Percentiles rank a stretch among this genome's conserved stretches.
These are phyloP conservation scores for Luidia sarsii DNA, from an alignment of 53 echinoderm and acorn worm genomes.

Conservation along the genomic window DNA sequence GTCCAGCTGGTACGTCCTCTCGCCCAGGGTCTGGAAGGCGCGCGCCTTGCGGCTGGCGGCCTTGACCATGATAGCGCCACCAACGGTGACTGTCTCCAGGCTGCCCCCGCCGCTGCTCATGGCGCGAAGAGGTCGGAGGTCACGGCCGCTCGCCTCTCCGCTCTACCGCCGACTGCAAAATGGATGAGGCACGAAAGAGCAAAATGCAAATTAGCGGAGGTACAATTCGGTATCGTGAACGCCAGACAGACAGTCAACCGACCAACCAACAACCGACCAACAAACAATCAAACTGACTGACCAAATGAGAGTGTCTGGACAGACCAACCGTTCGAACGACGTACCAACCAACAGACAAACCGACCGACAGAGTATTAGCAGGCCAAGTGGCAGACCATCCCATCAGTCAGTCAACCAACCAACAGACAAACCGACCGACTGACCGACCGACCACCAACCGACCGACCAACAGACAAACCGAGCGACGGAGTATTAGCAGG, in stretches of 20 bases:
- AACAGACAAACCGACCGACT: neutral
- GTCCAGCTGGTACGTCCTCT: conserved; percentile 50
- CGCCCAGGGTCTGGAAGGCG: conserved; percentile 48
- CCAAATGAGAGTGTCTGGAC: no score
- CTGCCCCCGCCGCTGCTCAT: conserved; percentile 20
- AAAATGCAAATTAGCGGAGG: no score
- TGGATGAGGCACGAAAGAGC: no score
- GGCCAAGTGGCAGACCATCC: neutral
- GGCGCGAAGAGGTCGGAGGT: conserved; percentile 6
- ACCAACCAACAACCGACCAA: no score
- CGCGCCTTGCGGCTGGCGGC: conserved; percentile 48
- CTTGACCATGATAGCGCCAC: conserved; percentile 51
- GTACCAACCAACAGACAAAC: neutral
- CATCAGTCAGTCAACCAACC: no score
- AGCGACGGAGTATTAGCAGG: neutral
- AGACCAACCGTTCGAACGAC: no score
- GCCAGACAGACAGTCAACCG: no score
- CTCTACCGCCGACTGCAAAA: neutral
- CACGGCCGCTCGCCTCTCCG: neutral
- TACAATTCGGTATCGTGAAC: no score
- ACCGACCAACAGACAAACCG: neutral
- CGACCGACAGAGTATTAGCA: neutral
- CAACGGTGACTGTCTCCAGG: conserved; percentile 6
- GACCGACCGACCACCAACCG: neutral
- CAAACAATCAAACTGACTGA: neutral